A percentile compares a stretch with the other conserved stretches of the same genome.
Conservation (phyloP, 92 coral and sea anemone species). For the Epizoanthus fatuus region DNA sequence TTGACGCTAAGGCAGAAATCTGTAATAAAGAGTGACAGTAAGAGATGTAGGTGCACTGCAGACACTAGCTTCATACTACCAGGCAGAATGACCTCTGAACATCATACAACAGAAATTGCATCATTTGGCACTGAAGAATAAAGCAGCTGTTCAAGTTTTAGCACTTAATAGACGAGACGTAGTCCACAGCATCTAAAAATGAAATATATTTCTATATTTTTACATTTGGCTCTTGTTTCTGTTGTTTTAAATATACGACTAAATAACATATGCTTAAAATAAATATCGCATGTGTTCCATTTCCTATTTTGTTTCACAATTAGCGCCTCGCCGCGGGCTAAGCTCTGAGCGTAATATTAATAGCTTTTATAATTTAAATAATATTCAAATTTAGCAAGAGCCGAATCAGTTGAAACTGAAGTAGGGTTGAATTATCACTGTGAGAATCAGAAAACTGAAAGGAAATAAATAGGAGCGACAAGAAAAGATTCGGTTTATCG, state of each 20-base stretch:
- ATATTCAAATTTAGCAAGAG: slow-evolving; percentile 19
- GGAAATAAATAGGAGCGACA: not conserved
- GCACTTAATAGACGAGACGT: not conserved
- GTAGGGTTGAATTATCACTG: slow-evolving; percentile 17
- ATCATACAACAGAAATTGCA: no score
- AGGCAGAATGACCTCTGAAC: no score
- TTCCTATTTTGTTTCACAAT: slow-evolving; percentile 53
- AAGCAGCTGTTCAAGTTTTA: not conserved
- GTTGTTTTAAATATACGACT: not conserved
- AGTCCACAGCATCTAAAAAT: not conserved
- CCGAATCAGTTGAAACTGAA: slow-evolving; percentile 8
- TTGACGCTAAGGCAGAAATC: no score
- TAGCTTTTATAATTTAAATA: slow-evolving; percentile 41
- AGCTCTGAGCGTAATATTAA: slow-evolving; percentile 33
- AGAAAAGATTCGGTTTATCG: not conserved
- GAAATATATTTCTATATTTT: not conserved
- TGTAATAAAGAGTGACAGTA: no score
- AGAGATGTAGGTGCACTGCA: no score
- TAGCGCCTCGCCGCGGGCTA: slow-evolving; percentile 47
- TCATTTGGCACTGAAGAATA: no score
- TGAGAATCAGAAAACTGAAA: not conserved
- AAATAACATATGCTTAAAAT: slow-evolving; percentile 19
- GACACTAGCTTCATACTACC: no score
- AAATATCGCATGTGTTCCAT: slow-evolving; percentile 41
- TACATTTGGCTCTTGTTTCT: not conserved